phyloP scores from a whole-genome alignment of 2,113 vertebrate genomes.

The Rhizomys pruinosus region DNA sequence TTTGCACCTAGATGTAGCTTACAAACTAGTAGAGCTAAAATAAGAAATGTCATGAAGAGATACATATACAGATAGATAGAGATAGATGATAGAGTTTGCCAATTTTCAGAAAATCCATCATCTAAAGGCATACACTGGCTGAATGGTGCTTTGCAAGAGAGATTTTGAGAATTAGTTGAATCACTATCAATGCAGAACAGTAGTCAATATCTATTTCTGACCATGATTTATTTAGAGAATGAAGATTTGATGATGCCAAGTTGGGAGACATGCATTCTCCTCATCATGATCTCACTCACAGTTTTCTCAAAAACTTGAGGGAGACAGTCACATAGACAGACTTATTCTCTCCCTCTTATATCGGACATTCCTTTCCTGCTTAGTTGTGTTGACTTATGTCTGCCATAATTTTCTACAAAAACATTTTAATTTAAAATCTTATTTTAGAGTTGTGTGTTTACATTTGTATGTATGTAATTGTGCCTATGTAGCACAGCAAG shows the following conservation, averaged over 20 bases:
- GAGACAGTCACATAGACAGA: background rate
- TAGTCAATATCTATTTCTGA: background rate
- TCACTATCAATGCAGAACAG: background rate
- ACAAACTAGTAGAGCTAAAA: background rate
- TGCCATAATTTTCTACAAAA: background rate
- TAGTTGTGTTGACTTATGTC: background rate
- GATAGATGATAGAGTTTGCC: background rate
- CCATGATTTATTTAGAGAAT: background rate
- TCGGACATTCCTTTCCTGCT: background rate
- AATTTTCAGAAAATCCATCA: slow-evolving; percentile 11
- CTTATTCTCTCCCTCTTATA: background rate
- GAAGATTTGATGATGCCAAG: background rate
- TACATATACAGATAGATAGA: background rate
- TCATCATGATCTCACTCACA: background rate
- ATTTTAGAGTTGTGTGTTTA: background rate
- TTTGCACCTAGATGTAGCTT: background rate
- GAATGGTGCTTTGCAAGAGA: background rate
- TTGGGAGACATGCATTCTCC: rapidly evolving
- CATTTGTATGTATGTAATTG: no score
- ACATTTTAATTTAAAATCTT: background rate
- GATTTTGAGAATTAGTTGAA: background rate
- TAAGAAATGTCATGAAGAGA: background rate
- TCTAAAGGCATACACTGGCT: background rate
- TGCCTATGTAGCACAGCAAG: no score
- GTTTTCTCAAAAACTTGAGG: background rate